These are phyloP conservation scores for Siniperca knerii DNA, from an alignment of 2,113 vertebrate genomes.

Conservation along the genomic window DNA sequence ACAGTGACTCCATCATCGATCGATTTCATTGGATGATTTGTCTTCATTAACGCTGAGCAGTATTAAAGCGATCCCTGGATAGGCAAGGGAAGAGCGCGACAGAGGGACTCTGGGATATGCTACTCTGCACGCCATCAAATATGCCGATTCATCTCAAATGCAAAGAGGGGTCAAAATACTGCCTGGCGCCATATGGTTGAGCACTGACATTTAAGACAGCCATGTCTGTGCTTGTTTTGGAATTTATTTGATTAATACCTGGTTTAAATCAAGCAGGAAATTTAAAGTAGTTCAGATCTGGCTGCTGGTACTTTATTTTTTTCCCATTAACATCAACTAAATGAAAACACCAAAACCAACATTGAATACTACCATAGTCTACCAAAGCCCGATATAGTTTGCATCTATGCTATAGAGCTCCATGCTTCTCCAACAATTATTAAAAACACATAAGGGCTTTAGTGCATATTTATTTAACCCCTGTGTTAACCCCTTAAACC, in stretches of 20 bases:
- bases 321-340: slow-evolving; percentile 10
- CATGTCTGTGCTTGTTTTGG: slow-evolving; percentile 19
- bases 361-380: background rate
- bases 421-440: background rate
- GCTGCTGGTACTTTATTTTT: background rate
- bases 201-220: slow-evolving; percentile 33
- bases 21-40: slow-evolving; percentile 77
- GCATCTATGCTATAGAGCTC: background rate
- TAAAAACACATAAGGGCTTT: background rate
- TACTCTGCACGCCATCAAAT: background rate
- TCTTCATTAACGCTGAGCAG: slow-evolving; percentile 79
- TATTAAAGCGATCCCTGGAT: slow-evolving; percentile 68
- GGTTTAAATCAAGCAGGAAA: slow-evolving; percentile 14
- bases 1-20: slow-evolving; percentile 76
- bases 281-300: slow-evolving; percentile 6
- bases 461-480: no score
- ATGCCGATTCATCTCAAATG: slow-evolving; percentile 64
- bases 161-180: slow-evolving; percentile 51
- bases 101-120: slow-evolving; percentile 13
- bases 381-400: background rate
- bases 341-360: background rate
- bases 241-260: slow-evolving; percentile 32
- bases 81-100: slow-evolving; percentile 10
- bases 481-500: no score
- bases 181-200: slow-evolving; percentile 42